Conservation (phyloP, 2,113 vertebrate species). For the Oreochromis tanganicae region DNA sequence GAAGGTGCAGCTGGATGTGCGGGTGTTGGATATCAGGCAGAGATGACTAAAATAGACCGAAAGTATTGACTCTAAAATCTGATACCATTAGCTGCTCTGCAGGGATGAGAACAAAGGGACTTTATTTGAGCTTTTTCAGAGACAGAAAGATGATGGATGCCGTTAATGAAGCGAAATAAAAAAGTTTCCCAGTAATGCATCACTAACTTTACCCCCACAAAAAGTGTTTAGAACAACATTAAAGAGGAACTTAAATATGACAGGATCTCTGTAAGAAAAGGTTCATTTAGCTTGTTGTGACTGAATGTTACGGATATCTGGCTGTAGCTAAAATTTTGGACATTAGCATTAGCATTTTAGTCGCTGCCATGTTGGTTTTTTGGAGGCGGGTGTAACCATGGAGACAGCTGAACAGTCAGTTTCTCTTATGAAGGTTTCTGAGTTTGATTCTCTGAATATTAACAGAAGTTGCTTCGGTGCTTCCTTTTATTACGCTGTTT, state of each 20-base stretch:
- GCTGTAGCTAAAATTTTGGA: background rate
- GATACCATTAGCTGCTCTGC: background rate
- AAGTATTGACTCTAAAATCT: background rate
- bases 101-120: background rate
- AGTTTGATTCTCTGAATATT: background rate
- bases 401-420: background rate
- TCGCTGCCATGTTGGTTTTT: background rate
- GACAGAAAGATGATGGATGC: background rate
- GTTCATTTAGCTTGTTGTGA: background rate
- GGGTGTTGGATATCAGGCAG: background rate
- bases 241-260: background rate
- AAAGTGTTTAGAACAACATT: background rate
- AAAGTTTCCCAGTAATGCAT: background rate
- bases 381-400: background rate
- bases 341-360: background rate
- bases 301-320: background rate
- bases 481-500: background rate
- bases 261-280: background rate
- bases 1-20: background rate
- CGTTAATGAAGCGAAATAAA: background rate
- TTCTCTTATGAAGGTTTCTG: background rate
- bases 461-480: background rate
- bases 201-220: rapidly evolving
- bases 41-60: background rate
- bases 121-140: background rate